phyloP scores from a whole-genome alignment of 2,113 vertebrate genomes.

The Irena cyanogastra region DNA sequence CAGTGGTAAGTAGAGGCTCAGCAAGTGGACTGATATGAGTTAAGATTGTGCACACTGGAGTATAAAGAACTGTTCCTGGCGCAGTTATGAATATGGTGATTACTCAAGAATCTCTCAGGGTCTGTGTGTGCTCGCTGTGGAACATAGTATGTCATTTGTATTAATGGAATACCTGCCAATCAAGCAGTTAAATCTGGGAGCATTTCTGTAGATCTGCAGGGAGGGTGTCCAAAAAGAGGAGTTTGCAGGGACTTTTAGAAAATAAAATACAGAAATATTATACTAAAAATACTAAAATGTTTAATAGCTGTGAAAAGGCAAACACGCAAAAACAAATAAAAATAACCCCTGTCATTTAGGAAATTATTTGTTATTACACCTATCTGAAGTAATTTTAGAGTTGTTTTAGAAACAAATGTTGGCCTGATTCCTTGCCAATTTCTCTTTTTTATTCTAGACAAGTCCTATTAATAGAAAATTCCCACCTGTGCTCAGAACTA shows the following conservation, averaged over 20 bases:
- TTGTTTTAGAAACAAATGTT: not conserved
- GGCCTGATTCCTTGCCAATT: not conserved
- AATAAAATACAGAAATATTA: not conserved
- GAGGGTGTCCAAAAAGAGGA: not conserved
- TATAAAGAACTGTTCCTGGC: not conserved
- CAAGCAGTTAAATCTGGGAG: not conserved
- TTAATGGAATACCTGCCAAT: not conserved
- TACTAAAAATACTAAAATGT: not conserved
- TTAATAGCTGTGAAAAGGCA: not conserved
- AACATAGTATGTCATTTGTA: not conserved
- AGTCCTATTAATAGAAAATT: not conserved
- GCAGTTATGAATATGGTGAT: not conserved
- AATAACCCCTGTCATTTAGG: not conserved
- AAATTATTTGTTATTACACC: not conserved
- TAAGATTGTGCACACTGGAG: not conserved
- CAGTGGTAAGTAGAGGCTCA: not conserved
- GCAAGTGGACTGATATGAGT: not conserved
- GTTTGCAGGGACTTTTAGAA: not conserved
- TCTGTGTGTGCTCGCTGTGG: not conserved
- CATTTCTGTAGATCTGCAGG: not conserved
- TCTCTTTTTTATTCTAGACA: slow-evolving; percentile 8
- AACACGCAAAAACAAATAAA: not conserved
- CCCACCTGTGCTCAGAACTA: slow-evolving; percentile 19
- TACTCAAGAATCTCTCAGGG: not conserved
- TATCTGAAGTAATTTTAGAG: not conserved